Base-by-base conservation (phyloP, 2,113 vertebrate species). In the Gambusia holbrooki region DNA sequence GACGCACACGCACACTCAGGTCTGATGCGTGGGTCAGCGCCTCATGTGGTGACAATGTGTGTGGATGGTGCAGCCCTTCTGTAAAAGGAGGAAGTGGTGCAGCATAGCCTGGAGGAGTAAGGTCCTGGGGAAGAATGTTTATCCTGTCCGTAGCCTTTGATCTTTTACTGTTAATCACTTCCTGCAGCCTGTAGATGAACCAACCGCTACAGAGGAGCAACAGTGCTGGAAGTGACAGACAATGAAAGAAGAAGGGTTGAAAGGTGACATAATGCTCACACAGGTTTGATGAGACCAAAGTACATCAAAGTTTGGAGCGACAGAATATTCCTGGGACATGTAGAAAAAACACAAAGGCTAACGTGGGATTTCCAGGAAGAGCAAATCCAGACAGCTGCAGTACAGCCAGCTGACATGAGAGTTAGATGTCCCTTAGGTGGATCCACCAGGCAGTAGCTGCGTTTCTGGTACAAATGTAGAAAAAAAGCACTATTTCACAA, bases 21-120 rank as follows among this genome's bases (percentile, higher is more conserved):
- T 73, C 84, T 86, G 79, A 75, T 71, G 79, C 75, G 79, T 74
- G 82, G 71, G 88, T 82, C 87, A 81, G 73, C 76, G 62, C 92
- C 86, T 95, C 94, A 95, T 95, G 94, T 95, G 94, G 93, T 88
- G 92, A 92, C 94, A 95, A 94, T 94, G 94, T 95, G 94, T 95
- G 93, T 89, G 89, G 88, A 90, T 91, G 86, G 87, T 89, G 89
- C 89, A 87, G 84, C 83, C 82, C 86, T 92, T 93, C 93, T 94
- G 92, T 83, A 78, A 89, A 85, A 92, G 89, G 87, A 95, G 94
- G 94, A 95, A 95, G 94, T 93, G 89, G 91, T 84, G 90, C 82
- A 89, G 77, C 86, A 83, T 91, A 89, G 92, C 95, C 95, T 60
- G 84, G 84, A 93, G 95, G 93, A 87, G 84, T 83, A 91, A 79